Evolutionary conservation across 2,797 vertebrate genomes (phyloP).

Genomic region (Otus scops): DNA sequence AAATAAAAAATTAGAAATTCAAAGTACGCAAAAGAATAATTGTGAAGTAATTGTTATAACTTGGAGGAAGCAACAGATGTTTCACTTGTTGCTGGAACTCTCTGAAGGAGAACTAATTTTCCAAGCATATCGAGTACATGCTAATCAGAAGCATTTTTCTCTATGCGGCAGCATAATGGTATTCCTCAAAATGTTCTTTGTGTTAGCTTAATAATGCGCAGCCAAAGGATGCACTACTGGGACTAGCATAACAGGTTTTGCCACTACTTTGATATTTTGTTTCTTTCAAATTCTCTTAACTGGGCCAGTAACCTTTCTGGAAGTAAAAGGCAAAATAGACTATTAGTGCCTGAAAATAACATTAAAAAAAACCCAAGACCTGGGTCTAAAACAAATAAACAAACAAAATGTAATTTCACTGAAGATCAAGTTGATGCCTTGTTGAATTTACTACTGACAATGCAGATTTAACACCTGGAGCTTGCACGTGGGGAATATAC

Average conservation of each 20-base stretch:
- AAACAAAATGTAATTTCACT: background rate
- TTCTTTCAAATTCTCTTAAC: background rate
- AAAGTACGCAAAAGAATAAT: background rate
- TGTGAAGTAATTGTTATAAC: slow-evolving; percentile 24
- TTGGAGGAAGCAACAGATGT: slow-evolving; percentile 47
- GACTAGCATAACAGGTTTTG: background rate
- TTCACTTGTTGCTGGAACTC: slow-evolving; percentile 43
- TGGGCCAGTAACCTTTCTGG: background rate
- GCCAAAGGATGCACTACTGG: background rate
- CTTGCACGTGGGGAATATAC: background rate
- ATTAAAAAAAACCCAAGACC: fast-evolving
- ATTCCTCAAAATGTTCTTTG: slow-evolving; percentile 9
- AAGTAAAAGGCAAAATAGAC: background rate
- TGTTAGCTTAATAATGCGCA: background rate
- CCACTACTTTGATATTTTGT: background rate
- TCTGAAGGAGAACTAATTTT: slow-evolving; percentile 45
- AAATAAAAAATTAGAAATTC: slow-evolving; percentile 22
- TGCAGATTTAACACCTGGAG: background rate
- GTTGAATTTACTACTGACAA: background rate
- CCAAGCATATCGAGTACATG: background rate
- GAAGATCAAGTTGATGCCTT: background rate
- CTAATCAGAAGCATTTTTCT: slow-evolving; percentile 47
- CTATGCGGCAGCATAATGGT: background rate
- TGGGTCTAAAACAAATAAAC: background rate
- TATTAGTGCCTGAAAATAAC: background rate